Evolutionary conservation across 1,140 invertebrate genomes (phyloP).

Genomic region (Gonioctena quinquepunctata): DNA sequence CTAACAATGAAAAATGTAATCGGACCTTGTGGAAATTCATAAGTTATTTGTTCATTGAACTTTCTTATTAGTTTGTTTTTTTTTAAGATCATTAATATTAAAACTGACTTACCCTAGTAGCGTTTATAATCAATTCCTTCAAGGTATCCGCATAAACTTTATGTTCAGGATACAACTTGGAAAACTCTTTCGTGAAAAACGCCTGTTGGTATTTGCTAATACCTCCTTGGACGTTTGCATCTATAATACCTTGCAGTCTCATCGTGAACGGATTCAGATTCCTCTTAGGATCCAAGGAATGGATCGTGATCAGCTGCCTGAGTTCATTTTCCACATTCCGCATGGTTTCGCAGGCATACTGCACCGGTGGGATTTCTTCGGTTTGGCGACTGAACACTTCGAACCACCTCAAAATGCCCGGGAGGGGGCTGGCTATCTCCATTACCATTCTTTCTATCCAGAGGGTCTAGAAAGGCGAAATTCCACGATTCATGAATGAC

Average conservation of each 20-base stretch:
- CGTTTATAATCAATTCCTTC: conserved; percentile 75
- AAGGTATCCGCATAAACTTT: conserved; percentile 74
- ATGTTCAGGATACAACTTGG: conserved; percentile 73
- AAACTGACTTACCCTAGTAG: conserved; percentile 62
- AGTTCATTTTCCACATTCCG: conserved; percentile 85
- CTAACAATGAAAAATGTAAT: no score
- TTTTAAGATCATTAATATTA: no score
- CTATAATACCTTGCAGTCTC: conserved; percentile 89
- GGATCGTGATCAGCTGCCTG: conserved; percentile 74
- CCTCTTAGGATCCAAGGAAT: conserved; percentile 74
- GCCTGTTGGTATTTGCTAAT: conserved; percentile 93
- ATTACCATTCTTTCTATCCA: conserved; percentile 95
- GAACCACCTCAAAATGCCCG: conserved; percentile 94
- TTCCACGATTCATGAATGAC: no score
- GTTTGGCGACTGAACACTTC: conserved; percentile 81
- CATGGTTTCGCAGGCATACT: conserved; percentile 93
- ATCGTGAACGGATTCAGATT: conserved; percentile 92
- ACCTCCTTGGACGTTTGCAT: conserved; percentile 95
- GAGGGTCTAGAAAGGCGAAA: conserved; percentile 65
- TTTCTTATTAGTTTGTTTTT: no score
- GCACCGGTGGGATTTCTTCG: conserved; percentile 86
- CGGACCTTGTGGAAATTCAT: no score
- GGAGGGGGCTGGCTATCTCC: conserved; percentile 79
- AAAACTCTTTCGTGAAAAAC: conserved; percentile 84
- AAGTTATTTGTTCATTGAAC: no score